Base-by-base conservation (phyloP, 2,797 vertebrate species). In the Rhyacichthys aspro region DNA sequence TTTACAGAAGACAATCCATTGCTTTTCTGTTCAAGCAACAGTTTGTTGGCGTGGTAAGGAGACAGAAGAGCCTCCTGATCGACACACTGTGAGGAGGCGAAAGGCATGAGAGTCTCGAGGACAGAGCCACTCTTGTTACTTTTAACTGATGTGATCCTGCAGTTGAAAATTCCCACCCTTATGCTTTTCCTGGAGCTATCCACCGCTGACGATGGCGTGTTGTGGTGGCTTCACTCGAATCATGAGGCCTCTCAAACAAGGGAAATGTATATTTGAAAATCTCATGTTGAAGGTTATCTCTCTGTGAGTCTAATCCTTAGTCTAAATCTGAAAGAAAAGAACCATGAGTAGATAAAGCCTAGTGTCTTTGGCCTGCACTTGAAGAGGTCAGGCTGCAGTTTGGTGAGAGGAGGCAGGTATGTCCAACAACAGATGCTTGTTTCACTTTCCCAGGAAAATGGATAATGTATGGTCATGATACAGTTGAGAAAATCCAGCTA, bases 71-170 rank as follows among this genome's bases (percentile, higher is more conserved):
- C 38, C 37, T 47, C 34, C 42, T 53, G 44, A 82, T 78, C 43
- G 36, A 54, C 58, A 77, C 56, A 17, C 59, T 67, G 61, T 69
- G 59, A 56, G 47, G 49, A 72, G 43, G 43, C 50, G 68, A 71
- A 72, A 73, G 60, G 64, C 76, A 74, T 64, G 59, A 62, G 63
- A 44, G 46, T 69, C 43, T 59, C 1, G 43, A 74, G 57, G 55
- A 89, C 87, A 90, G 81, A 83, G 72, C 12, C 28, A 10, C 70
- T 72, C 60, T 79, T 91, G 87, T 86, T 67, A 65, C 77, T 81
- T 69, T 43, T 81, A 88, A 87, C 73, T 83, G 66, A 79, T 74
- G 70, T 63, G 75, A 86, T 77, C 73, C 70, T 74, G 75, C 67
- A 68, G 60, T 68, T 3, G 38, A 49, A 43, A 67, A 56, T 79